Evolutionary conservation across 2,888 invertebrate species (phyloP).

Genomic region (Cylloceria caligata): DNA sequence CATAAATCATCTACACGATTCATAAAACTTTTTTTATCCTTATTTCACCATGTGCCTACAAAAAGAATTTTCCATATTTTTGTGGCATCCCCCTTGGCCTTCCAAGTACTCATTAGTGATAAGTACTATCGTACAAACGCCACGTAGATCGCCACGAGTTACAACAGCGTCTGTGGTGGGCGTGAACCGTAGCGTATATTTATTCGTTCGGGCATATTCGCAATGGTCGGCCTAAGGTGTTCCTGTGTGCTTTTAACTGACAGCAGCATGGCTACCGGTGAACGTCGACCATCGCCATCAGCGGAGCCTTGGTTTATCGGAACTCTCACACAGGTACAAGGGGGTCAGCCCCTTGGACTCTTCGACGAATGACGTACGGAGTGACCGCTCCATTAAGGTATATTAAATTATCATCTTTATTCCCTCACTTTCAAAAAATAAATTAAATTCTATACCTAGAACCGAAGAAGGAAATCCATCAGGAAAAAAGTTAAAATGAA

Average conservation of each 20-base stretch:
- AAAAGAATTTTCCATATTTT: slow-evolving; percentile 70
- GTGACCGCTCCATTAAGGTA: slow-evolving; percentile 67
- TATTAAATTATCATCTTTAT: slow-evolving; percentile 56
- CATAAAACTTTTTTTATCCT: slow-evolving; percentile 5
- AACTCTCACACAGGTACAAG: slow-evolving; percentile 57
- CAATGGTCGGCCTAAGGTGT: slow-evolving; percentile 60
- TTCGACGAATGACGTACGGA: slow-evolving; percentile 61
- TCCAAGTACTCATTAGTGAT: slow-evolving; percentile 58
- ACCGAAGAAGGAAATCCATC: too few relatives aligned
- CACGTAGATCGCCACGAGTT: slow-evolving; percentile 48
- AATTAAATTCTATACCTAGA: too few relatives aligned
- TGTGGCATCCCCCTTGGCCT: slow-evolving; percentile 61
- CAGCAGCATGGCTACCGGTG: slow-evolving; percentile 81
- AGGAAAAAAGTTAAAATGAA: too few relatives aligned
- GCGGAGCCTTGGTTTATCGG: slow-evolving; percentile 20
- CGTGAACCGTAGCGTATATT: slow-evolving; percentile 61
- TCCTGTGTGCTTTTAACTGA: slow-evolving; percentile 71
- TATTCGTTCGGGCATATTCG: slow-evolving; percentile 59
- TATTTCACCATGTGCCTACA: slow-evolving; percentile 67
- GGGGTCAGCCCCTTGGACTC: slow-evolving; percentile 63
- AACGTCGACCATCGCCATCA: slow-evolving; percentile 62
- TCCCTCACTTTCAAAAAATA: not conserved
- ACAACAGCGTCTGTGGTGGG: slow-evolving; percentile 61
- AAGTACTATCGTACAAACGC: slow-evolving; percentile 54
- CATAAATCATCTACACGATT: slow-evolving; percentile 52